Evolutionary conservation across 1,140 invertebrate genomes (phyloP), one percentile per base, ranked within the genome.

Genomic region (Zophobas morio): DNA sequence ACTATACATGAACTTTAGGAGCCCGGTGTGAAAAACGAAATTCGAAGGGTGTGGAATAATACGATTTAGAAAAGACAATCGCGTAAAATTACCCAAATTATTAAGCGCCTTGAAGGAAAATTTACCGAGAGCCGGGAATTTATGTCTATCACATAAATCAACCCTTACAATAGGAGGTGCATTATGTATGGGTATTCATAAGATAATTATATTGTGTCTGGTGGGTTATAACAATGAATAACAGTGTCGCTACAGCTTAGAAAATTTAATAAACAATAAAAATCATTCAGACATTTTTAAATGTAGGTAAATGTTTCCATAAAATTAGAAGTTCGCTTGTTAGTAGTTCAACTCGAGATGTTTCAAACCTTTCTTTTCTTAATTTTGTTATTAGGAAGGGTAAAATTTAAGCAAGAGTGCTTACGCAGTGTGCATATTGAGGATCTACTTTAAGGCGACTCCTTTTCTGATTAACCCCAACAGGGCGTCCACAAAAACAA

Each of bases 81-180:
- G 39, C 60, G n/a, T 60, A 60, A 66, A 66, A 66, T 33, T 63
- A 36, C 6, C 57, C 35, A 63, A 63, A 63, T 63, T 37, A 63
- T 63, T 63, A 42, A 66, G 37, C 39, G 33, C 42, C 39, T 66
- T 42, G n/a, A 6, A 33, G 39, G 39, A 66, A 66, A 66, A 60
- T 60, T 60, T 60, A 60, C 33, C 6, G 20, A 37, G 20, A 36
- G 36, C 6, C 56, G 0, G 3, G 35, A 36, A 60, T 60, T 60
- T 60, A 60, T 60, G 56, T 60, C 56, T 39, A 60, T 60, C 56
- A n/a, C 35, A 60, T 60, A 60, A 60, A 60, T 60, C 56, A 60
- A 8, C 5, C 3, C 4, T 1, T 37, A 60, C 56, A 60, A 60
- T 60, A 20, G 56, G 56, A 8, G 56, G 56, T 60, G 36, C 56